These are phyloP conservation scores for Montipora cactus DNA, from an alignment of 64 coral and sea anemone genomes.

Conservation along the genomic window DNA sequence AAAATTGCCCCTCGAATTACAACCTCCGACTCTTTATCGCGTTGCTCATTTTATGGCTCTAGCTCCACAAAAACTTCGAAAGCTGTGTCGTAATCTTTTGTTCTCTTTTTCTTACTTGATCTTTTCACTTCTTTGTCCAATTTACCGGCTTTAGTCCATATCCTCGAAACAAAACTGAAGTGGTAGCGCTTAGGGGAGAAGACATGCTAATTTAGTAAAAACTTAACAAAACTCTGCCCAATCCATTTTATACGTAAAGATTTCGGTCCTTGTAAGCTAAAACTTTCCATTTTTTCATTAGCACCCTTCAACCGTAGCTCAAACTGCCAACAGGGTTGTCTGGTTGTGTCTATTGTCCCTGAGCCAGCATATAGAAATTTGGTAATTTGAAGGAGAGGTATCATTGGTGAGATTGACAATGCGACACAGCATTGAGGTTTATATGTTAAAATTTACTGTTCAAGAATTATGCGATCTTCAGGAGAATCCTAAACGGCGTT, in stretches of 20 bases:
- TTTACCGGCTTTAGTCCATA: too few relatives aligned
- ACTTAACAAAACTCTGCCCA: too few relatives aligned
- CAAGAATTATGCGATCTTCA: not conserved
- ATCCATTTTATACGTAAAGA: not conserved
- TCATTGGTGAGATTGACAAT: conserved; percentile 17
- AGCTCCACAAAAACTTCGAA: too few relatives aligned
- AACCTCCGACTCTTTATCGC: too few relatives aligned
- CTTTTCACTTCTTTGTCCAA: too few relatives aligned
- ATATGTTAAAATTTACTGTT: conserved; percentile 50
- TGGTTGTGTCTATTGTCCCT: conserved; percentile 30
- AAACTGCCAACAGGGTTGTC: not conserved
- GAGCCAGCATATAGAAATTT: not conserved
- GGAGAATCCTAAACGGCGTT: conserved; percentile 3
- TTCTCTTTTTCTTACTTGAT: too few relatives aligned
- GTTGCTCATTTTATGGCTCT: too few relatives aligned
- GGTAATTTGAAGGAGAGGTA: conserved; percentile 31
- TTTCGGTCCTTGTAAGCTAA: not conserved
- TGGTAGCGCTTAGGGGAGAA: too few relatives aligned
- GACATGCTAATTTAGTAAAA: too few relatives aligned
- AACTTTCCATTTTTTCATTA: not conserved
- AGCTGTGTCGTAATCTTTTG: too few relatives aligned
- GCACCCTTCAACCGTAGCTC: not conserved
- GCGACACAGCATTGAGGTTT: conserved; percentile 19
- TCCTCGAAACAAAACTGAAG: too few relatives aligned
- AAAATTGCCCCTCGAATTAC: too few relatives aligned